A percentile compares a stretch with the other conserved stretches of the same genome.
Evolutionary conservation across 2,888 invertebrate species (phyloP).

Genomic region (Germaria angustata): DNA sequence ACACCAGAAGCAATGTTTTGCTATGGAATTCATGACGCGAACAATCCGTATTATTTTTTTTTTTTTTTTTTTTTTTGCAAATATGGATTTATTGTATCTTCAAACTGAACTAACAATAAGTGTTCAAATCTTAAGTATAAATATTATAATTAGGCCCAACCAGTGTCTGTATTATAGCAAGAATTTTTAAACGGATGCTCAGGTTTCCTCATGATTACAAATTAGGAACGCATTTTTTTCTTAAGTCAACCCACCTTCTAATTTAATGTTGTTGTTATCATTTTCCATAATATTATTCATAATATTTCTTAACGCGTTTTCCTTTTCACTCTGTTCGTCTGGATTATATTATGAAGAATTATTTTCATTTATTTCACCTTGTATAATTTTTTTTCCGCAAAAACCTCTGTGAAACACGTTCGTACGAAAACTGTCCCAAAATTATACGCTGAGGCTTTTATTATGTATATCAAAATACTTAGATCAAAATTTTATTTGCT

Average conservation of each 20-base stretch:
- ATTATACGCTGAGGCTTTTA: constrained; percentile 2
- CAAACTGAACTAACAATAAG: too few species aligned
- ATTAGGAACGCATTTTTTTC: too few species aligned
- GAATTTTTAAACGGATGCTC: too few species aligned
- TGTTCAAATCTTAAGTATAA: too few species aligned
- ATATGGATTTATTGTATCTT: too few species aligned
- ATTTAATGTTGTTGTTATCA: constrained; percentile 20
- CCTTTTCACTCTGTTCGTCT: background rate
- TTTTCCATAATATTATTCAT: constrained; percentile 26
- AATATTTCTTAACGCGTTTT: background rate
- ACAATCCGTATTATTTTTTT: too few species aligned
- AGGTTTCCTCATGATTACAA: too few species aligned
- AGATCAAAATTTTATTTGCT: constrained; percentile 3
- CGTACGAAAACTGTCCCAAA: constrained; percentile 57
- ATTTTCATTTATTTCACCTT: background rate
- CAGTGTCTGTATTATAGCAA: too few species aligned
- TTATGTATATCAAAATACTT: constrained; percentile 40
- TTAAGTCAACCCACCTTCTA: constrained; percentile 42
- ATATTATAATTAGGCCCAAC: too few species aligned
- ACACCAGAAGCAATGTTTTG: too few species aligned
- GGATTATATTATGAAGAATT: background rate
- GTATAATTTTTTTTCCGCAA: background rate
- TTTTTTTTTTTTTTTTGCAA: too few species aligned
- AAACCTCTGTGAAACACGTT: constrained; percentile 51
- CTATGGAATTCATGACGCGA: too few species aligned